Evolutionary conservation across 2,113 vertebrate species (phyloP), one percentile per base, ranked within the genome.

Genomic region (Pollachius pollachius): DNA sequence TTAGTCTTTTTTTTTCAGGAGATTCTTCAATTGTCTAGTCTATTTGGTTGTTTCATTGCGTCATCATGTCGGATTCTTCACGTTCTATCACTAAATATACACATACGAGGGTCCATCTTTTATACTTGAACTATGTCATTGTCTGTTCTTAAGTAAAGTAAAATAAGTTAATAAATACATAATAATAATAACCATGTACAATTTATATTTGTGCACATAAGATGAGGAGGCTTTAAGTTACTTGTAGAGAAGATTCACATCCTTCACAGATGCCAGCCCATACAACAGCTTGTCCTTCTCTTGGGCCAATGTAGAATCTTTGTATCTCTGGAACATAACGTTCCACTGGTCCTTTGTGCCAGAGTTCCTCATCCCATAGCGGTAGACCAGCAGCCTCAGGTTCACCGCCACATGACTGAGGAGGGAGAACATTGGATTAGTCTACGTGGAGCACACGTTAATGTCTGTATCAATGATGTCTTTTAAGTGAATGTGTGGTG

Each of bases 221-320:
- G 41, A 48, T 6, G 9, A n/a, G 54, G 54, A 57, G 5, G 16
- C 16, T 57, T 57, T 57, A 3, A 15, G 15, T 86, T 84, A 97
- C 97, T 88, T 94, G 87, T 88, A 73, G 69, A 99, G 88, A 65
- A 99, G 93, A 1, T 67, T 13, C 62, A 95, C 65, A 1, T 93
- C 81, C 34, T 91, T 86, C 79, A 95, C 94, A 0, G 97, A 97
- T 23, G 97, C 95, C 78, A 99, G 86, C 25, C 96, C 96, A 16
- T 96, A 96, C 8, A 99, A 91, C 56, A 99, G 87, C 77, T 99
- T 99, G 88, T 96, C 96, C 84, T 98, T 99, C 82, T 99, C 97
- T 85, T 99, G 97, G 1, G 97, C 97, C 80, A 99, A 84, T 16
- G 93, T 23, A 0, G 90, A 84, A 0, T 76, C 63, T 80, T 87